phyloP scores from a whole-genome alignment of 2,797 vertebrate species.

The Mus caroli region DNA sequence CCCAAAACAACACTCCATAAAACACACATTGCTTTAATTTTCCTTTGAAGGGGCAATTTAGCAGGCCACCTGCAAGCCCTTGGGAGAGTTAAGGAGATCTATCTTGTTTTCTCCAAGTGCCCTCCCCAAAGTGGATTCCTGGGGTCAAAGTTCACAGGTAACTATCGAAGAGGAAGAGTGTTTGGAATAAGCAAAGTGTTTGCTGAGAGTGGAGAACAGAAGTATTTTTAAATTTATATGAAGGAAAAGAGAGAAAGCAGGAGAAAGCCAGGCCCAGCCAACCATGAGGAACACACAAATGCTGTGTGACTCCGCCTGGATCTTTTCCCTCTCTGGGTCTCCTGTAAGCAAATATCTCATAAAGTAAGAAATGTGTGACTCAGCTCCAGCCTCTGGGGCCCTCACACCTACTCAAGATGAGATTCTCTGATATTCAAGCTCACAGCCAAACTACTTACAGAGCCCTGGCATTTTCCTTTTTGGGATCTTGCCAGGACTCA shows the following conservation, averaged over 20 bases:
- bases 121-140: slow-evolving; percentile 63
- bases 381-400: not conserved
- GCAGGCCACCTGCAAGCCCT: slow-evolving; percentile 82
- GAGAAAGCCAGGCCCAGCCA: not conserved
- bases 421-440: not conserved
- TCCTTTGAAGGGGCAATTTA: slow-evolving; percentile 76
- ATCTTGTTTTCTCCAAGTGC: slow-evolving; percentile 71
- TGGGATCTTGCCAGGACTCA: not conserved
- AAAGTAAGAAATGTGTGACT: slow-evolving; percentile 44
- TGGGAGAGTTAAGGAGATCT: slow-evolving; percentile 45
- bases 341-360: not conserved
- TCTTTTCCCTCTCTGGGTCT: slow-evolving; percentile 15
- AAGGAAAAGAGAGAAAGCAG: slow-evolving; percentile 36
- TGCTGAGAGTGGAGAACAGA: not conserved
- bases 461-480: not conserved
- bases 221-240: slow-evolving; percentile 40
- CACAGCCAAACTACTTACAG: not conserved
- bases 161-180: slow-evolving; percentile 1
- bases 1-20: slow-evolving; percentile 76
- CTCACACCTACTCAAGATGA: slow-evolving; percentile 25
- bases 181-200: not conserved
- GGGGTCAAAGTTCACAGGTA: slow-evolving; percentile 77
- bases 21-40: slow-evolving; percentile 82
- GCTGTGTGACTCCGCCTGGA: not conserved
- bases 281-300: not conserved